Conservation (phyloP, 2,888 invertebrate species). For the Leptura quadrifasciata region DNA sequence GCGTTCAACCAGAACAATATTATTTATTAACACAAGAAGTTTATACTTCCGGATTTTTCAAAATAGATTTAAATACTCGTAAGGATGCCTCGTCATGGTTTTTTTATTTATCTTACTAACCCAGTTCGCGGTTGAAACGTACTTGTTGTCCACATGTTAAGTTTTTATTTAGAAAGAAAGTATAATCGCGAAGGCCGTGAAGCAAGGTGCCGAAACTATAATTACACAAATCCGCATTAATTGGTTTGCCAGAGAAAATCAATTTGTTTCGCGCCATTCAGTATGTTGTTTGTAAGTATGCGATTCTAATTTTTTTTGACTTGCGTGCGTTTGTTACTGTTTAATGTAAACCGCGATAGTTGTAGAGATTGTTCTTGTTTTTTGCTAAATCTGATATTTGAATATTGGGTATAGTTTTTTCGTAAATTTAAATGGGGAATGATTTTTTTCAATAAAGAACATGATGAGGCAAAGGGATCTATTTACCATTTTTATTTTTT, state of each 20-base stretch:
- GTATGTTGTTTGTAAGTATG: not conserved
- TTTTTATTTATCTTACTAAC: slow-evolving; percentile 12
- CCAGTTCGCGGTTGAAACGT: slow-evolving; percentile 17
- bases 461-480: too few relatives aligned
- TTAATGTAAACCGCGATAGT: not conserved
- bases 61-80: not conserved
- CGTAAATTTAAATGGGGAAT: too few relatives aligned
- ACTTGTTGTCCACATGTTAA: not conserved
- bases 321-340: not conserved
- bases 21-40: not conserved
- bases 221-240: not conserved
- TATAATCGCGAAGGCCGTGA: slow-evolving; percentile 5
- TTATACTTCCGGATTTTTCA: not conserved
- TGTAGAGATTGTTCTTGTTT: not conserved
- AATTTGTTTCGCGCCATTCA: not conserved
- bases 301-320: not conserved
- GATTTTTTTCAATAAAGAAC: too few relatives aligned
- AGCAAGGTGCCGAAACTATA: slow-evolving; percentile 13
- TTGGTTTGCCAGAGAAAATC: not conserved
- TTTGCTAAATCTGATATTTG: not conserved
- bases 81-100: not conserved
- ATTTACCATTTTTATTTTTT: too few relatives aligned
- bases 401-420: too few relatives aligned
- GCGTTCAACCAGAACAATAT: too few relatives aligned
- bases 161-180: slow-evolving; percentile 8